A percentile compares a stretch with the other conserved stretches of the same genome.
These are phyloP conservation scores for Gastrophryne carolinensis DNA, from an alignment of 2,797 vertebrate species.

Conservation along the genomic window DNA sequence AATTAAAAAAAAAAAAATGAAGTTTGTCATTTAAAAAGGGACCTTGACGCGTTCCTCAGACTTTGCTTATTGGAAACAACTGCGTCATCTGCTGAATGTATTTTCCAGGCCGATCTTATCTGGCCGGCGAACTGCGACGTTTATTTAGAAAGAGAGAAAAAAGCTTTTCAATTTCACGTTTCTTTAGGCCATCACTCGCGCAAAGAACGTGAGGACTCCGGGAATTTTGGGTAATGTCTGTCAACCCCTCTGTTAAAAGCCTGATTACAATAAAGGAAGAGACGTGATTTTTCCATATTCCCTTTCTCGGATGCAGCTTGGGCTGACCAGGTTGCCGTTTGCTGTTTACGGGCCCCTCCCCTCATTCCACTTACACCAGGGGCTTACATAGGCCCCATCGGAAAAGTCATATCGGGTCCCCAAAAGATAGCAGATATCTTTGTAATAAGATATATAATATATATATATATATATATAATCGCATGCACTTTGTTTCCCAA, in stretches of 20 bases:
- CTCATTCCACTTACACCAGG: no score
- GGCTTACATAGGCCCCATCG: no score
- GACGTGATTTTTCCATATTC: no score
- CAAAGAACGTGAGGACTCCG: background rate
- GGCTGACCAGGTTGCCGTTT: no score
- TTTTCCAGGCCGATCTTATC: conserved; percentile 2
- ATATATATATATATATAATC: no score
- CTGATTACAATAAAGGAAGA: conserved; percentile 11
- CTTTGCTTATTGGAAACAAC: background rate
- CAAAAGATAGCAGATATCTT: no score
- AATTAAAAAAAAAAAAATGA: background rate
- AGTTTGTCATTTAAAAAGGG: background rate
- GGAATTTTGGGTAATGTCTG: conserved; percentile 7
- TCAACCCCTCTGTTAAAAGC: background rate
- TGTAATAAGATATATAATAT: no score
- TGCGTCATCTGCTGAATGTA: background rate
- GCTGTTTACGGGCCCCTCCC: no score
- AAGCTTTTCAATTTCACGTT: background rate
- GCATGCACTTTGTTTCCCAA: no score
- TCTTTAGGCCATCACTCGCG: background rate
- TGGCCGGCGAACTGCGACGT: background rate
- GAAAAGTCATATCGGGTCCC: no score
- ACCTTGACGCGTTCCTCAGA: conserved; percentile 1
- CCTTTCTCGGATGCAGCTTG: no score
- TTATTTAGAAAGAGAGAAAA: background rate